Evolutionary conservation across 2,888 invertebrate genomes (phyloP).

Genomic region (Diarsia rubi): DNA sequence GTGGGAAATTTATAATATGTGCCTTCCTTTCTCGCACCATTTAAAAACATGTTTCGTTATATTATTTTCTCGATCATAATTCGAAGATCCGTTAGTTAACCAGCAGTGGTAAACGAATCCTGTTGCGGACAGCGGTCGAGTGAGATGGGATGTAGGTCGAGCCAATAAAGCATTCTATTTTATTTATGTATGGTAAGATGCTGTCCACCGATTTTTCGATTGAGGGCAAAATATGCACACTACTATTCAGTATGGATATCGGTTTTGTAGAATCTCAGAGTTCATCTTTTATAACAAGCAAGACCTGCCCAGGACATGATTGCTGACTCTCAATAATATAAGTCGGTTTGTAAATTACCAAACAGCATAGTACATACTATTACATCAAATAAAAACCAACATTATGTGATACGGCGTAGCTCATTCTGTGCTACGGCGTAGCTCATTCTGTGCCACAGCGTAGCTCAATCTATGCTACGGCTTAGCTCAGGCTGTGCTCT

Average conservation of each 20-base stretch:
- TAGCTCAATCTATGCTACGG: background rate
- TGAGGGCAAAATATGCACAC: conserved; percentile 23
- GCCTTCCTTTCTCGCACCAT: background rate
- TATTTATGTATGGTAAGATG: conserved; percentile 47
- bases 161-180: conserved; percentile 28
- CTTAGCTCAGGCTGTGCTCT: background rate
- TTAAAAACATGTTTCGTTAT: background rate
- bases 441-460: no score
- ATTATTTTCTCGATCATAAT: background rate
- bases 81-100: conserved; percentile 5
- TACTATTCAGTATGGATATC: background rate
- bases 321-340: background rate
- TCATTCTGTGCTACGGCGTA: background rate
- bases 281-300: background rate
- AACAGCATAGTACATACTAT: no score
- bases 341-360: background rate
- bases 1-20: no score
- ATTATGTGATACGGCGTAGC: no score
- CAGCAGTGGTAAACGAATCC: conserved; percentile 11
- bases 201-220: conserved; percentile 7
- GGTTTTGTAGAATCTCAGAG: background rate
- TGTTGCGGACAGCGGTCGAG: conserved; percentile 52
- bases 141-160: conserved; percentile 39
- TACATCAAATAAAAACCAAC: no score
- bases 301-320: background rate